Base-by-base conservation (phyloP, 2,888 invertebrate genomes). In the Drosophila formosana region DNA sequence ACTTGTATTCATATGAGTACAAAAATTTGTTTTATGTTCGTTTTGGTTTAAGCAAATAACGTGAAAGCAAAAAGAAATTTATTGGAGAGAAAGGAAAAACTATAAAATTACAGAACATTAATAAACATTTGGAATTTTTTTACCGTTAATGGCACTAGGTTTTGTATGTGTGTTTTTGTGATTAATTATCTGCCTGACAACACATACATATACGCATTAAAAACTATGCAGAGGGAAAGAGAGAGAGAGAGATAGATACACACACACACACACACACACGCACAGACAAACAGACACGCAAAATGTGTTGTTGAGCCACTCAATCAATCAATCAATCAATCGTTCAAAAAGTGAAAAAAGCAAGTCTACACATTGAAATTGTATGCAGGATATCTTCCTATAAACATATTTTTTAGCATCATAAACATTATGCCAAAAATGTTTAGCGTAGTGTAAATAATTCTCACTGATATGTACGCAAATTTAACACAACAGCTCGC, bases 391-490 rank as follows among this genome's bases (percentile, higher is more conserved):
- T 65, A 34, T 53, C 45, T 11, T 49, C 32, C 13, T 41, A 66
- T 46, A 62, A 52, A 57, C 43, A 13, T 61, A 4, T 68, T 66
- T 46, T 63, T 46, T 28, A 28, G 55, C 64, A 57, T 43, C 60
- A 63, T 80, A 67, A 73, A 66, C 61, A 65, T 66, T 65, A 66
- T 66, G 56, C 70, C 66, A 80, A 76, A 63, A 47, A 41, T 65
- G 50, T 55, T 60, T 56, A 51, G 64, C 55, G 41, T 62, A 45
- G 58, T 72, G 83, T 83, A 80, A 80, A 81, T 83, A 80, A 80
- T 83, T 81, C 65, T 75, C 73, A 80, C 81, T 83, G 83, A 83
- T 81, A 81, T 81, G 80, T 80, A 70, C 78, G 74, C 74, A 80
- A 80, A 80, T 75, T 51, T 73, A 81, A 78, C 61, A 71, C 75